phyloP scores from a whole-genome alignment of 2,113 vertebrate species.

The Sapayoa aenigma region DNA sequence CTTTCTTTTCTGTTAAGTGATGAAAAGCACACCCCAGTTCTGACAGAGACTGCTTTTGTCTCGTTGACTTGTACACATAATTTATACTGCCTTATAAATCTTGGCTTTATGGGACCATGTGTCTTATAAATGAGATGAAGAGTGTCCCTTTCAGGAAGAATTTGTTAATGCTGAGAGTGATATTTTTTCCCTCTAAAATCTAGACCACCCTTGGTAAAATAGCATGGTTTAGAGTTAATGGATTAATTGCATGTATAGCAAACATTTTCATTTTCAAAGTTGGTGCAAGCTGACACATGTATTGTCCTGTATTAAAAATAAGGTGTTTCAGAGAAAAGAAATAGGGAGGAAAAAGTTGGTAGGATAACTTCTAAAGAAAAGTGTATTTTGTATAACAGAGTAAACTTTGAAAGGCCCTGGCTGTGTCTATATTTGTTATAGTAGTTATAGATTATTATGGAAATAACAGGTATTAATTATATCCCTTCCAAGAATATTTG shows the following conservation, averaged over 20 bases:
- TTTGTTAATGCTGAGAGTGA: neutral
- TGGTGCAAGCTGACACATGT: neutral
- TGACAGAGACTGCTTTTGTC: conserved; percentile 34
- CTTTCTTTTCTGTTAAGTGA: conserved; percentile 1
- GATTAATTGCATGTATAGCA: neutral
- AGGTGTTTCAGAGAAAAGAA: neutral
- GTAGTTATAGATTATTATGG: neutral
- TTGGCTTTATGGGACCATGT: conserved; percentile 4
- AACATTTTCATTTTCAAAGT: conserved; percentile 5
- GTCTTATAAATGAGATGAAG: conserved; percentile 6
- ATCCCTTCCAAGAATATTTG: neutral
- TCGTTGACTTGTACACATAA: neutral
- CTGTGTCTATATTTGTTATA: neutral
- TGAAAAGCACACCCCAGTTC: neutral
- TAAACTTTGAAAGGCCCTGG: neutral
- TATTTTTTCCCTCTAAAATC: neutral
- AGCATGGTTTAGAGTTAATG: neutral
- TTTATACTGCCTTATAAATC: conserved; percentile 51
- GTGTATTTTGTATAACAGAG: neutral
- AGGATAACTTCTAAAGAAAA: neutral
- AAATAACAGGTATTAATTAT: neutral
- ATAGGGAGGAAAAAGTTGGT: neutral
- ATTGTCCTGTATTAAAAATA: neutral
- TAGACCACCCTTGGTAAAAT: neutral
- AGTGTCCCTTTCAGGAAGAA: neutral